Base-by-base conservation (phyloP, 1,140 invertebrate species). In the Harlomillsia oculata region DNA sequence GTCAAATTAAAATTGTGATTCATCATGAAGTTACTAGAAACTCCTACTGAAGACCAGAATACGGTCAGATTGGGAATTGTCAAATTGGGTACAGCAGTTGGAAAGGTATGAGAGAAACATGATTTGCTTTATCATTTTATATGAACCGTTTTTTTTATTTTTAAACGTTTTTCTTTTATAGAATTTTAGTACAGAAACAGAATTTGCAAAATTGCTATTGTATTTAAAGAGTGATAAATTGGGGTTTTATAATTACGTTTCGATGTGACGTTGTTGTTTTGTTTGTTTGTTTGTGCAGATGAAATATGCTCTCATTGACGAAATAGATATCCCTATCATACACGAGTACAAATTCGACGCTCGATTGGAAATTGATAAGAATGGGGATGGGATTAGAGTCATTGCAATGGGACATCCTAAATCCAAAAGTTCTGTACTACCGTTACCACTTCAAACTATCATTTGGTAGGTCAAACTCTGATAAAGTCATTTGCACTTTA, bases 341-440 rank as follows among this genome's bases (percentile, higher is more conserved):
- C 55, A 61, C 30, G 56, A 61, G 49, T 64, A 64, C 56, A 64
- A 64, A 59, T 64, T 64, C 32, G 63, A 64, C 46, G 63, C 63
- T 50, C 63, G 63, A 44, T 57, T 64, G 32, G 59, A 64, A 36
- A 64, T 64, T 28, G 63, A 64, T 41, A 49, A 56, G 41, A 64
- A 64, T 55, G 63, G 63, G 11, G 63, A 64, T 53, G 63, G 59
- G n/a, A 41, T 64, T 20, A 36, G 44, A 40, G 63, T 64, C 9
- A 59, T 64, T 23, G 63, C 63, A 6, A 61, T 64, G 63, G 63
- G 63, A 30, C 63, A 64, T 49, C 63, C 63, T 8, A 64, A 64
- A 28, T 41, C 54, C 25, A 57, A 58, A 48, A 55, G 54, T 28
- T 23, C 23, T 6, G 5, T 30, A 28, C 18, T 23, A 23, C 43